Conservation (phyloP, 2,113 vertebrate genomes). For the Vimba vimba region DNA sequence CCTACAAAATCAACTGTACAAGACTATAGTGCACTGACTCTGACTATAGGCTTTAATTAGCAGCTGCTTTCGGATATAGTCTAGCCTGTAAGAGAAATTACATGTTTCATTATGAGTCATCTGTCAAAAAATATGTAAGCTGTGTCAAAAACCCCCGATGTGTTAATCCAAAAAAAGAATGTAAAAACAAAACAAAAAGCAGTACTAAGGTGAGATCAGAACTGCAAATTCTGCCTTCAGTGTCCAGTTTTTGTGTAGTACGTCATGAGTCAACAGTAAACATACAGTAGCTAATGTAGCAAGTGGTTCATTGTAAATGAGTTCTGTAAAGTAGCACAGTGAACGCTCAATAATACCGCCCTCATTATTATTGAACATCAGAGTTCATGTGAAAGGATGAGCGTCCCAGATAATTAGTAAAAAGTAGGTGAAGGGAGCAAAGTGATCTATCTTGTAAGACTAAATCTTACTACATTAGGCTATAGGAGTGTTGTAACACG, state of each 20-base stretch:
- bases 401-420: not conserved
- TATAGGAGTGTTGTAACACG: too few species aligned
- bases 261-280: not conserved
- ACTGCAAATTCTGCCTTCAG: not conserved
- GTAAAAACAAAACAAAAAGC: not conserved
- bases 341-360: constrained; percentile 1
- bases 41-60: not conserved
- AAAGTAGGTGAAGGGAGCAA: not conserved
- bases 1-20: not conserved
- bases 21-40: not conserved
- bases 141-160: not conserved
- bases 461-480: not conserved
- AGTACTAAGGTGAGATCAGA: not conserved
- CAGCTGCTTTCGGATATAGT: not conserved
- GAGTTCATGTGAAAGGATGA: not conserved
- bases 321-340: not conserved
- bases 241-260: too few species aligned
- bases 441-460: not conserved
- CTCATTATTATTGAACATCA: constrained; percentile 4
- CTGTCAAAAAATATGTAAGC: not conserved
- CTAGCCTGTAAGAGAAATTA: not conserved
- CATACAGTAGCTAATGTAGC: not conserved
- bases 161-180: not conserved
- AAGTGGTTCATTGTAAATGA: constrained; percentile 12
- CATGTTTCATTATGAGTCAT: not conserved